Conservation (phyloP, 2,113 vertebrate genomes). For the Pachycephala philippinensis region DNA sequence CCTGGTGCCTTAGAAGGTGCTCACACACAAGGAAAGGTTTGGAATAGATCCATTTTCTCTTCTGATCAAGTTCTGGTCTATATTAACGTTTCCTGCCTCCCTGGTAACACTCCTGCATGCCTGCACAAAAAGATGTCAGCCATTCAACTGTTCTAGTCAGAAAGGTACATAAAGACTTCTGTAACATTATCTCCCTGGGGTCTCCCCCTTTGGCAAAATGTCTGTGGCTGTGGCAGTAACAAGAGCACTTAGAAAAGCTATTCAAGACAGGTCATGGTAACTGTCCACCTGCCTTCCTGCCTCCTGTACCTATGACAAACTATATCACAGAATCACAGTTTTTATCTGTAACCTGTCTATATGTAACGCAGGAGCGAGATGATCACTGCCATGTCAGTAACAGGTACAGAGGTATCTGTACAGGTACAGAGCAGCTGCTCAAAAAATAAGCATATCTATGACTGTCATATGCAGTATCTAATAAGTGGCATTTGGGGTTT, state of each 20-base stretch:
- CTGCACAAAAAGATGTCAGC: background rate
- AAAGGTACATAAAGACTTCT: background rate
- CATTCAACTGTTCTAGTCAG: background rate
- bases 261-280: background rate
- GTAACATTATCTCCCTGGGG: background rate
- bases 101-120: background rate
- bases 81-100: background rate
- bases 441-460: background rate
- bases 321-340: background rate
- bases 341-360: fast-evolving
- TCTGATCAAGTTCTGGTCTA: background rate
- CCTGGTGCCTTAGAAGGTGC: background rate
- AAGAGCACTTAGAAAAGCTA: background rate
- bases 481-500: background rate
- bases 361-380: fast-evolving
- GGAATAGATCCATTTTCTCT: background rate
- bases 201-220: background rate
- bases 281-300: background rate
- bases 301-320: background rate
- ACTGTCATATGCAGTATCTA: background rate
- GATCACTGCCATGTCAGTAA: background rate
- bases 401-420: background rate
- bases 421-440: background rate
- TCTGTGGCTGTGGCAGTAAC: background rate
- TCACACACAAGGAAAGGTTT: background rate